Percentiles rank a stretch among this genome's conserved stretches.
These are phyloP conservation scores for Chrosomus eos DNA, from an alignment of 2,797 vertebrate species.

Conservation along the genomic window DNA sequence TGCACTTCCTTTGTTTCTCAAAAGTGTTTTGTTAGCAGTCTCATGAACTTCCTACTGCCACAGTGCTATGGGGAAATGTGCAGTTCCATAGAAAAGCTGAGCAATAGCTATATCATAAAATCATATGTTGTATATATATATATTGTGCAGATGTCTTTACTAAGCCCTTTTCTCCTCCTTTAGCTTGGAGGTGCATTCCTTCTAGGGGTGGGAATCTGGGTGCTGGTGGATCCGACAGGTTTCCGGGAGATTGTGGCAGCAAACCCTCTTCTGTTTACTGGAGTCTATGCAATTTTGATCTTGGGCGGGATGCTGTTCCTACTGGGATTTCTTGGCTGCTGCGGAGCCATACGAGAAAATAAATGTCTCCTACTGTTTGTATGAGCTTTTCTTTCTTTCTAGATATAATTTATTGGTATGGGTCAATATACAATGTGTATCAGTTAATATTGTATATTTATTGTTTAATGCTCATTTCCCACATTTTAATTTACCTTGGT, in stretches of 20 bases:
- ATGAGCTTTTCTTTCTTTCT: constrained; percentile 70
- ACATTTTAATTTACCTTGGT: background rate
- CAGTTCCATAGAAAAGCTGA: background rate
- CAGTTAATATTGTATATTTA: background rate
- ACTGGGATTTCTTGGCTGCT: constrained; percentile 92
- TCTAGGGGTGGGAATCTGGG: constrained; percentile 85
- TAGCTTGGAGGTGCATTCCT: constrained; percentile 85
- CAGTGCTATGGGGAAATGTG: constrained; percentile 1
- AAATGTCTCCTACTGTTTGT: constrained; percentile 91
- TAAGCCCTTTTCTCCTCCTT: background rate
- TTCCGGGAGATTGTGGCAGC: constrained; percentile 86
- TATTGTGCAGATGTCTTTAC: background rate
- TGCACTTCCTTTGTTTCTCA: constrained; percentile 35
- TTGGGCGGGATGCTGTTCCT: constrained; percentile 87
- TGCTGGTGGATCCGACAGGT: constrained; percentile 85
- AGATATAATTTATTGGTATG: background rate
- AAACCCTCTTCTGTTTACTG: constrained; percentile 84
- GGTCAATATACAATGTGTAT: background rate
- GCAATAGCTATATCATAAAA: constrained; percentile 12
- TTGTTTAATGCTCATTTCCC: background rate
- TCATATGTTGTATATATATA: background rate
- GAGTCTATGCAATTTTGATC: constrained; percentile 83
- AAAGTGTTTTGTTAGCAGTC: constrained; percentile 13
- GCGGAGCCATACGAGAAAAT: constrained; percentile 88
- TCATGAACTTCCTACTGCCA: constrained; percentile 26